Base-by-base conservation (phyloP, 1,140 invertebrate genomes). In the Antheraea mylitta region DNA sequence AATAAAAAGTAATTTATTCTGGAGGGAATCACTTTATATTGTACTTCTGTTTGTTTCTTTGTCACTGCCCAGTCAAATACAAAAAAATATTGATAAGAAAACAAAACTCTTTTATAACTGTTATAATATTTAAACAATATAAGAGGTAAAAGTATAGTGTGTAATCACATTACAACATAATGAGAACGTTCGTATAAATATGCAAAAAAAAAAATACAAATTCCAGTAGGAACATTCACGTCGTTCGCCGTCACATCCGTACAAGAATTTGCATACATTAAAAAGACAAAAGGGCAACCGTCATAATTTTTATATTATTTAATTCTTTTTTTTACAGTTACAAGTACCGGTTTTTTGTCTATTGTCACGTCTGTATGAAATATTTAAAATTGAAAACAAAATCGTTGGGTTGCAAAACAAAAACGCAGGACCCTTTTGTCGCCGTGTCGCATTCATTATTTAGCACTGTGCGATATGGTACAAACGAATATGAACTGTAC, bases 301-400 rank as follows among this genome's bases (percentile, higher is more conserved):
- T 88, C 85, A 91, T 91, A 91, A 90, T 87, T 89, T 85, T 81
- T 83, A 89, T 88, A 89, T 30, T 30, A 30, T 91, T 90, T 89
- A 91, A 90, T 91, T 90, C 89, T 88, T 86, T 89, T 90, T 89
- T 88, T 86, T 89, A 89, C 84, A 77, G 80, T 85, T 81, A 87
- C 87, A 89, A 90, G 89, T 91, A 91, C 89, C 89, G 87, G 85
- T 89, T 87, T 74, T 82, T 65, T 65, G 80, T 87, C 86, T 90
- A 90, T 91, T 89, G 88, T 90, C 85, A 82, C 78, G 72, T 75
- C 13, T 73, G 85, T 80, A 83, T 87, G 83, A 89, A 89, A 87
- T 91, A 91, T 91, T 91, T 86, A 91, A 53, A 90, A 90, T 89
- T 85, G 75, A 78, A 77, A 88, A 89, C 88, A 87, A 84, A 90